Evolutionary conservation across 2,797 vertebrate genomes (phyloP), one percentile per base, ranked within the genome.

Genomic region (Erethizon dorsatum): DNA sequence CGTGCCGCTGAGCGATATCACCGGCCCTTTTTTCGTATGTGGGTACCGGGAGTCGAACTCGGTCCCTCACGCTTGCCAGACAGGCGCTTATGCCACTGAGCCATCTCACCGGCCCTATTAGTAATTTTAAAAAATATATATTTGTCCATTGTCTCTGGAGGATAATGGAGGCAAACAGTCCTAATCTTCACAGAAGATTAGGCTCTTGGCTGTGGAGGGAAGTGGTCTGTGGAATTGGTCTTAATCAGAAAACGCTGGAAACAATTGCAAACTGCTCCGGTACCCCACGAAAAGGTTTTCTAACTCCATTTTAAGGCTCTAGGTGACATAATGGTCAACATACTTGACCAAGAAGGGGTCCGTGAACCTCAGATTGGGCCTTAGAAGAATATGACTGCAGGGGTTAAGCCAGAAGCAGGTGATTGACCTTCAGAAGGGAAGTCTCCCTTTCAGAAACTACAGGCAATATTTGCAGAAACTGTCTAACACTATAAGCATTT

Each of bases 221-320:
- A 75, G 12, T 2, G 63, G 61, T 94, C 91, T 37, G 18, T n/a
- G 31, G 59, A 18, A 28, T 67, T 24, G 12, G 3, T 83, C 73
- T 73, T 87, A 54, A 90, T 50, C 91, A 93, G 33, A 77, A 90
- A 33, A 94, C 45, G 31, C 14, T 65, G 47, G 20, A 83, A 88
- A 1, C 11, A 92, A 73, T 1, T 77, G 57, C 37, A 84, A 47
- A 86, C 45, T 84, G 91, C 20, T 59, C 88, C 24, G 14, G 4
- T 41, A 50, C 75, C 9, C 87, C 37, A 50, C 56, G 28, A 41
- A 90, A 90, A 41, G 37, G 5, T 41, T 67, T 80, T 78, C 37
- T 92, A 83, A 65, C 18, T 92, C 47, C 24, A 56, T 9, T 37
- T 57, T 63, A 65, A 91, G 45, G 20, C 50, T 54, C n/a, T 41